Conservation (phyloP, 1,140 invertebrate species). For the Frieseomelitta varia region DNA sequence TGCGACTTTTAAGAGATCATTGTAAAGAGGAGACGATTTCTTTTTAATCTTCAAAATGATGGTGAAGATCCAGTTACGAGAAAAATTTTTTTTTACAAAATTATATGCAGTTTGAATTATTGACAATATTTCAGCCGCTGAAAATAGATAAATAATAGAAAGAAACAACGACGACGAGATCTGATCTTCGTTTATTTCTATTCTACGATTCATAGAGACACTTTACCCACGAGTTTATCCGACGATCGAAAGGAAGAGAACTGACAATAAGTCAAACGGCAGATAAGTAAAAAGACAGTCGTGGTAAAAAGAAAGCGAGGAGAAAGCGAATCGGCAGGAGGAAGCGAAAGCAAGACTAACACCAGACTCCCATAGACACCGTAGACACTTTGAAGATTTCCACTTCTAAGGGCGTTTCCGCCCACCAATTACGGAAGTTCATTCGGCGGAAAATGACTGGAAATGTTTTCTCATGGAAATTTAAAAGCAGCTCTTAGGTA, state of each 20-base stretch:
- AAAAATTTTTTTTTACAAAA: no score
- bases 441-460: constrained; percentile 51
- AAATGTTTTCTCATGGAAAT: constrained; percentile 39
- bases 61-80: no score
- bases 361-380: neutral
- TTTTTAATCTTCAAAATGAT: no score
- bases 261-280: neutral
- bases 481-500: constrained; percentile 20
- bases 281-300: no score
- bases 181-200: neutral
- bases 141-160: no score
- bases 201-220: neutral
- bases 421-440: constrained; percentile 71
- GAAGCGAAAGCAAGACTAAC: neutral
- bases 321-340: constrained; percentile 1
- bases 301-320: constrained; percentile 5
- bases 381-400: constrained; percentile 24
- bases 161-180: neutral
- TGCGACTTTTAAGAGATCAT: no score
- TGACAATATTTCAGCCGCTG: no score
- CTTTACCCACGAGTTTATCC: neutral
- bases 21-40: no score
- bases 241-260: neutral
- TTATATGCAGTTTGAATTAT: no score
- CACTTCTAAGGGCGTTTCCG: constrained; percentile 44